A percentile compares a stretch with the other conserved stretches of the same genome.
Conservation (phyloP, 1,140 invertebrate species). For the Galendromus occidentalis region DNA sequence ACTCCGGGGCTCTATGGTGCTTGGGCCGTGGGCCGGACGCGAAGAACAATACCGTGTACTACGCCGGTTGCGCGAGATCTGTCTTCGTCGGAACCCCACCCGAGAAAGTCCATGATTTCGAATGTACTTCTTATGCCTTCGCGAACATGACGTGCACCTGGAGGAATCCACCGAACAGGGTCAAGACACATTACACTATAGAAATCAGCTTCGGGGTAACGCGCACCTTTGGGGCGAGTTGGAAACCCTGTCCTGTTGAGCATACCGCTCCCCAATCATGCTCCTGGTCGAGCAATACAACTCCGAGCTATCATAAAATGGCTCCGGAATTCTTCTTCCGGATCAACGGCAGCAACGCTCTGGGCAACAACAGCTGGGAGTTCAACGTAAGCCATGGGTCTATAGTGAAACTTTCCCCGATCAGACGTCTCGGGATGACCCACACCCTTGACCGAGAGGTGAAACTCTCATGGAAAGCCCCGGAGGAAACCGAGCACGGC, state of each 20-base stretch:
- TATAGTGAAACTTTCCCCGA: not conserved
- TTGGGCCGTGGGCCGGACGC: not conserved
- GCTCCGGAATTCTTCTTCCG: not conserved
- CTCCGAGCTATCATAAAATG: not conserved
- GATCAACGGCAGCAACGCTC: not conserved
- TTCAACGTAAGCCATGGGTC: not conserved
- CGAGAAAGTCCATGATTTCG: not conserved
- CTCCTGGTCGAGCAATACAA: not conserved
- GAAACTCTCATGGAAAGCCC: too few relatives aligned
- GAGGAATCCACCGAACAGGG: not conserved
- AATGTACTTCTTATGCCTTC: not conserved
- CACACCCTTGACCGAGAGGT: too few relatives aligned
- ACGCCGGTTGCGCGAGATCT: not conserved
- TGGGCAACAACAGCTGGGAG: not conserved
- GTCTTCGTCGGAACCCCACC: not conserved
- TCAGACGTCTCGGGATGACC: not conserved
- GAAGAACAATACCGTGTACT: not conserved
- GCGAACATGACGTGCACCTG: not conserved
- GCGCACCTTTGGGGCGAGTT: not conserved
- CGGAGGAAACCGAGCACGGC: too few relatives aligned
- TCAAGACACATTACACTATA: not conserved
- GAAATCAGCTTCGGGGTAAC: not conserved
- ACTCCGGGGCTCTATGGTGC: not conserved
- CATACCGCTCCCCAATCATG: not conserved
- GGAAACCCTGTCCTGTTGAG: not conserved